Conservation (phyloP, 2,888 invertebrate genomes). For the Platycheirus rosarum region DNA sequence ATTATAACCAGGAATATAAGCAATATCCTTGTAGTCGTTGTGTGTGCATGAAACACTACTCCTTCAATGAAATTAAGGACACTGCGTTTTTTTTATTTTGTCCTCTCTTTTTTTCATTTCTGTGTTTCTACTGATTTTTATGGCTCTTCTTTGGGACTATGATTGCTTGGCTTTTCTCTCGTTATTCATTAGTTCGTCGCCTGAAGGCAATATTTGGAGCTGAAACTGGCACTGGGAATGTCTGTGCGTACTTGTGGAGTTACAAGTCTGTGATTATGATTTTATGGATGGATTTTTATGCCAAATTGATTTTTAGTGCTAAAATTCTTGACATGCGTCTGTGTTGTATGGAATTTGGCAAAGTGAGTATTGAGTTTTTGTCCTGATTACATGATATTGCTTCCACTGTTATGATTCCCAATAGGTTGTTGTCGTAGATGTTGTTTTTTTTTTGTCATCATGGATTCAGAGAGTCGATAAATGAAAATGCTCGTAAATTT, state of each 20-base stretch:
- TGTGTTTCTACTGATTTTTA: conserved; percentile 26
- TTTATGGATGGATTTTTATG: conserved; percentile 61
- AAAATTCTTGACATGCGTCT: conserved; percentile 2
- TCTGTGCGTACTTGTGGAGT: conserved; percentile 53
- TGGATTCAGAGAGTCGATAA: conserved; percentile 58
- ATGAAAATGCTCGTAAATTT: conserved; percentile 65
- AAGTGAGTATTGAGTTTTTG: neutral
- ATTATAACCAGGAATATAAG: neutral
- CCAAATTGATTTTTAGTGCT: conserved; percentile 44
- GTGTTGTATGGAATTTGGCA: conserved; percentile 12
- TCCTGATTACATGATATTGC: neutral
- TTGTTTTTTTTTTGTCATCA: conserved; percentile 22
- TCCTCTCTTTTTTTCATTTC: neutral
- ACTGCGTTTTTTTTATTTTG: conserved; percentile 30
- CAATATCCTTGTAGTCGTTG: neutral
- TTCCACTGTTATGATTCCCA: conserved; percentile 9
- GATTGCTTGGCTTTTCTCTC: neutral
- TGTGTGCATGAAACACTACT: conserved; percentile 31
- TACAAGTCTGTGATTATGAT: conserved; percentile 43
- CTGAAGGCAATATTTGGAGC: conserved; percentile 17
- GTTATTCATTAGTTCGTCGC: conserved; percentile 2
- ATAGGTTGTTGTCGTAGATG: conserved; percentile 31
- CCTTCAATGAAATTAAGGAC: conserved; percentile 60
- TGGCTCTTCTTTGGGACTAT: conserved; percentile 14
- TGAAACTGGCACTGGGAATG: too few species aligned